These are phyloP conservation scores for Netelia fuscicornis DNA, from an alignment of 2,888 invertebrate genomes.

Conservation along the genomic window DNA sequence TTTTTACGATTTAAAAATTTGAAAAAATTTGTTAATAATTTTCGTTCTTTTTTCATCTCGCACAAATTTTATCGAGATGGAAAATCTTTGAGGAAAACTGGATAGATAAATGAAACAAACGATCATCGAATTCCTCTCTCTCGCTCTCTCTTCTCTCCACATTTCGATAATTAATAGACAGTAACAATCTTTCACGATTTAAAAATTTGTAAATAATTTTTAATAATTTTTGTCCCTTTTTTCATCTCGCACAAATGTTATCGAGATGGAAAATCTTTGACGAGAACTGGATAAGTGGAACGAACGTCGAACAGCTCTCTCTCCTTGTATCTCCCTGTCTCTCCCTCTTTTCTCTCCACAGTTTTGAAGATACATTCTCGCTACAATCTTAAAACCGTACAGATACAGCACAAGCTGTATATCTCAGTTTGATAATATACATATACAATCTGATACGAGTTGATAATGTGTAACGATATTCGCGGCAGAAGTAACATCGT, in stretches of 20 bases:
- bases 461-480: background rate
- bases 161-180: background rate
- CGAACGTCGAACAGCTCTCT: background rate
- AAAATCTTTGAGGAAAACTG: background rate
- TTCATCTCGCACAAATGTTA: background rate
- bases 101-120: background rate
- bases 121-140: background rate
- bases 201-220: background rate
- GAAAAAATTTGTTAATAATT: background rate
- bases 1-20: background rate
- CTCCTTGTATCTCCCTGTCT: background rate
- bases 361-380: too few relatives aligned
- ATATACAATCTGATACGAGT: conserved; percentile 5
- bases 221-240: background rate
- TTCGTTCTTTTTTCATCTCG: background rate
- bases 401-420: background rate
- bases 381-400: background rate
- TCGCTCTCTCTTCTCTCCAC: background rate
- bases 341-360: background rate
- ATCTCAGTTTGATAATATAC: background rate
- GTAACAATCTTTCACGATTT: background rate
- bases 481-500: background rate
- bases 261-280: background rate
- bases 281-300: background rate
- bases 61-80: background rate